Base-by-base conservation (phyloP, 2,113 vertebrate species). In the Tupaia tana region DNA sequence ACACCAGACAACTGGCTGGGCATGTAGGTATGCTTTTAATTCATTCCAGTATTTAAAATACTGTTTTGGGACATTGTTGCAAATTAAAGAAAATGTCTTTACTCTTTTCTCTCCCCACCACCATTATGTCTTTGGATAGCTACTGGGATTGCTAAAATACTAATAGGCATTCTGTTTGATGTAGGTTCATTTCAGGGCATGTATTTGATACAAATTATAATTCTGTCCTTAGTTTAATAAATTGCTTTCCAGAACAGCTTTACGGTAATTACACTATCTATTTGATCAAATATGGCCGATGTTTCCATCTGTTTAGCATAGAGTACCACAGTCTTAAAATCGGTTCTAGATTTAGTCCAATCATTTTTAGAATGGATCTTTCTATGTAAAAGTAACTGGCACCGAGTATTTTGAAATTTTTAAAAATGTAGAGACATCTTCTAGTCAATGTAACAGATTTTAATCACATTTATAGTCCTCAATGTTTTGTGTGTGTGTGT, bases 361-460 rank as follows among this genome's bases (percentile, higher is more conserved):
- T 71, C 27, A 19, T 90, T 91, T 89, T 75, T 69, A 93, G 83
- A 91, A 59, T 59, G 8, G 11, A 52, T 79, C 79, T 73, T 75
- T 79, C 29, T 64, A 6, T 61, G 61, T 59, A 86, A 86, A 81
- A 93, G 43, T 78, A 34, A 29, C 66, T 6, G 27, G 66, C 66
- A 69, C 66, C 4, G 4, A n/a, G 22, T 59, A 18, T 54, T 77
- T 93, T 90, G 86, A 84, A 22, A 61, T 73, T 22, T 78, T 22
- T 74, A 82, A 71, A 43, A 19, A 24, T 34, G 4, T 59, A 89
- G 91, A 79, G 52, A 56, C 4, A 81, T 64, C 19, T 90, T 89
- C 24, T 56, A 70, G 67, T 56, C 88, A 87, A 31, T 22, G 24
- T 70, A 82, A 79, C 9, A 59, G 29, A 64, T 82, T 88, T 92